phyloP scores from a whole-genome alignment of 2,113 vertebrate genomes.

The Gallinago paraguaiae region DNA sequence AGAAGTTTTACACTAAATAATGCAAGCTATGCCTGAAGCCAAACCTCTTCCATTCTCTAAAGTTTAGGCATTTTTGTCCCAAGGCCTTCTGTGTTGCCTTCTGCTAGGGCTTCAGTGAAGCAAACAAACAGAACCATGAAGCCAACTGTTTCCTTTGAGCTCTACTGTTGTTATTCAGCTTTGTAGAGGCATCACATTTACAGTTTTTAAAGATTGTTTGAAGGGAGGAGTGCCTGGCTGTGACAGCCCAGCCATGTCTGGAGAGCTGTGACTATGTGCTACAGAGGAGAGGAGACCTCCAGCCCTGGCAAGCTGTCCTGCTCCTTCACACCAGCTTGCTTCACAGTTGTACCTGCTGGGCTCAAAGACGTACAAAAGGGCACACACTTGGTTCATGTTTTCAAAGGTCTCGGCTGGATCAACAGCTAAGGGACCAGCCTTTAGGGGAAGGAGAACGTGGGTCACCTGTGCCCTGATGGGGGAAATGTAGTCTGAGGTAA shows the following conservation, averaged over 20 bases:
- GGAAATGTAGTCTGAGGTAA: neutral
- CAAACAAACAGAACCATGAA: neutral
- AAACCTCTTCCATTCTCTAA: neutral
- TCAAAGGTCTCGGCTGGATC: neutral
- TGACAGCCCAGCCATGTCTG: neutral
- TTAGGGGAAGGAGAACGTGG: neutral
- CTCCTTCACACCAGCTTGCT: neutral
- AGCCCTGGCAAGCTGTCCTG: neutral
- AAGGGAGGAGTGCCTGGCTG: neutral
- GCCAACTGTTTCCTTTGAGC: neutral
- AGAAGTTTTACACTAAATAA: neutral
- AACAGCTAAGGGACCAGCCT: neutral
- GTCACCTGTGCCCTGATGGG: fast-evolving
- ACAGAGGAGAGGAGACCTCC: neutral
- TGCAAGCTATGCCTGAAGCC: neutral
- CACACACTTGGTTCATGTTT: neutral
- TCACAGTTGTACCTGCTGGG: fast-evolving
- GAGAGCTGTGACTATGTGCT: neutral
- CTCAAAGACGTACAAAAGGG: neutral
- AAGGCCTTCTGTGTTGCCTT: neutral
- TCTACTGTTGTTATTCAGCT: neutral
- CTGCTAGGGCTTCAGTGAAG: neutral
- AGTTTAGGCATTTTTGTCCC: neutral
- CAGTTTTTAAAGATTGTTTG: neutral
- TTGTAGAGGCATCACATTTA: neutral